These are phyloP conservation scores for Acropora tenuis DNA, from an alignment of 64 coral and sea anemone species.

Conservation along the genomic window DNA sequence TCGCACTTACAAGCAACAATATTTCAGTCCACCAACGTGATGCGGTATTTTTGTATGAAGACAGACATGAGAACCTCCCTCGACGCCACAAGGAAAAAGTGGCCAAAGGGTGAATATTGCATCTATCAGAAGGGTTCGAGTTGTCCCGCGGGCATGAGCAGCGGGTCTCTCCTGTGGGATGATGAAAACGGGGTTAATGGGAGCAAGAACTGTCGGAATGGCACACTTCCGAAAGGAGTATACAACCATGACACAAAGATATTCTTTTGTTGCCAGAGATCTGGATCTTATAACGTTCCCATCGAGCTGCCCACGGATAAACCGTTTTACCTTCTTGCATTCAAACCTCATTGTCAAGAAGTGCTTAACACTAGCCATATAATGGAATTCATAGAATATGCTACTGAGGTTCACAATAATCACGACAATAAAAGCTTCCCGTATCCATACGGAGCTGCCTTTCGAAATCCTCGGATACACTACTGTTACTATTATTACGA, in stretches of 20 bases:
- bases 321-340: conserved; percentile 71
- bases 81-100: conserved; percentile 9
- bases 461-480: conserved; percentile 23
- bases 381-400: conserved; percentile 59
- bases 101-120: conserved; percentile 74
- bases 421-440: not conserved
- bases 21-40: conserved; percentile 12
- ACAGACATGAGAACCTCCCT: conserved; percentile 24
- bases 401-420: conserved; percentile 13
- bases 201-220: conserved; percentile 68
- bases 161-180: conserved; percentile 62
- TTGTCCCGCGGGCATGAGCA: conserved; percentile 49
- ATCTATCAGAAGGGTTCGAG: conserved; percentile 59
- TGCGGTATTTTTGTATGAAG: too few species aligned
- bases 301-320: conserved; percentile 50
- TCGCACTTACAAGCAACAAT: conserved; percentile 29
- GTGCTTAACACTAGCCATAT: conserved; percentile 52
- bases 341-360: conserved; percentile 58
- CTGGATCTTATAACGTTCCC: not conserved
- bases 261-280: conserved; percentile 67
- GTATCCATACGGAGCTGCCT: conserved; percentile 6
- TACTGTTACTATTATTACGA: conserved; percentile 51
- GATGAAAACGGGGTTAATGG: conserved; percentile 32
- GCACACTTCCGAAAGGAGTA: conserved; percentile 70
- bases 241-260: conserved; percentile 74